These are phyloP conservation scores for Stenotaenia linearis DNA, from an alignment of 2,888 invertebrate species.

Conservation along the genomic window DNA sequence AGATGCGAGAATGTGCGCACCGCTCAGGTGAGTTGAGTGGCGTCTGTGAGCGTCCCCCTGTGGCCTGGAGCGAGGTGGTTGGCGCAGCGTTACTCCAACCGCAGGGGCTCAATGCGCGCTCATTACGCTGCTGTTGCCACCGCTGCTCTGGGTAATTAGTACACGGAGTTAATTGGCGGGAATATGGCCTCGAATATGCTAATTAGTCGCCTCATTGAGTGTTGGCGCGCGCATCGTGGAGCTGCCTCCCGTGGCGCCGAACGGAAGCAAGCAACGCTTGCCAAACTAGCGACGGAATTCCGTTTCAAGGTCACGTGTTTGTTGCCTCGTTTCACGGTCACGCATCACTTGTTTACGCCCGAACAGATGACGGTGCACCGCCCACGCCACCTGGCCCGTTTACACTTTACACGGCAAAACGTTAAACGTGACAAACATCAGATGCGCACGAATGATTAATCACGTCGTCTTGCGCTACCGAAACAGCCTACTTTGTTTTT, in stretches of 20 bases:
- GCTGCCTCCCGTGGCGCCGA: slow-evolving; percentile 24
- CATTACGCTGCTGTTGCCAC: slow-evolving; percentile 24
- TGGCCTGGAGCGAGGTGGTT: background rate
- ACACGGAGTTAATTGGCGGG: slow-evolving; percentile 28
- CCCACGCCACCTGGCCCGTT: background rate
- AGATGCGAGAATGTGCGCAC: slow-evolving; percentile 7
- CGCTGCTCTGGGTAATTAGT: slow-evolving; percentile 30
- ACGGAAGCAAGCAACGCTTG: background rate
- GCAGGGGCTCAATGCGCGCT: slow-evolving; percentile 10
- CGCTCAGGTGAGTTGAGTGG: slow-evolving; percentile 19
- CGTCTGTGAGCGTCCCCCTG: background rate
- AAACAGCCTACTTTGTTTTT: background rate
- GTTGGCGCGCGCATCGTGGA: slow-evolving; percentile 12
- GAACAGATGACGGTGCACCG: background rate
- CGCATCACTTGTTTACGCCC: slow-evolving; percentile 2
- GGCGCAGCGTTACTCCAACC: slow-evolving; percentile 7
- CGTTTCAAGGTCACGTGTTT: slow-evolving; percentile 15
- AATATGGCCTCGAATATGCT: slow-evolving; percentile 32
- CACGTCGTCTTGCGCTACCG: background rate
- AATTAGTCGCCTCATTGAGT: slow-evolving; percentile 32
- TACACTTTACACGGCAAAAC: background rate
- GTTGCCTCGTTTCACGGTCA: slow-evolving; percentile 15
- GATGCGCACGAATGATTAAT: background rate
- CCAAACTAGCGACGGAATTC: slow-evolving; percentile 14
- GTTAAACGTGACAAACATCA: slow-evolving; percentile 1